Conservation (phyloP, 2,797 vertebrate species). For the Eremophila alpestris region DNA sequence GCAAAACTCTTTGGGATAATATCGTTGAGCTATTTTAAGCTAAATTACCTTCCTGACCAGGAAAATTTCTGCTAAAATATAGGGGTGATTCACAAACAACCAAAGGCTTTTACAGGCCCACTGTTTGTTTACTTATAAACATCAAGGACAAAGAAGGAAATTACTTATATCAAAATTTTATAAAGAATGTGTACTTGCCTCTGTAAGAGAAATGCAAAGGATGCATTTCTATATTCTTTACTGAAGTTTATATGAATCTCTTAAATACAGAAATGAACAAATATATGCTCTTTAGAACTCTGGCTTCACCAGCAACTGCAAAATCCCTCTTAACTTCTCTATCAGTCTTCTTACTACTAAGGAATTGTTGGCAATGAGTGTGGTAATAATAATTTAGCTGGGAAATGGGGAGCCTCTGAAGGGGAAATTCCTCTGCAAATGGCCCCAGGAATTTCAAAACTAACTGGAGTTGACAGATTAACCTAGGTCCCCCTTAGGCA, state of each 20-base stretch:
- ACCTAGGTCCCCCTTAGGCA: slow-evolving; percentile 47
- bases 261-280: background rate
- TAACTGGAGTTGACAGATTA: slow-evolving; percentile 64
- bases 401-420: background rate
- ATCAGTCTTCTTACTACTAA: background rate
- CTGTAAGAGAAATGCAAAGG: background rate
- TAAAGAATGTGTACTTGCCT: background rate
- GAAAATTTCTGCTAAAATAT: background rate
- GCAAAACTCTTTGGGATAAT: background rate
- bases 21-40: background rate
- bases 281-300: background rate
- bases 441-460: slow-evolving; percentile 41
- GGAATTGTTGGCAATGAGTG: background rate
- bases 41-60: background rate
- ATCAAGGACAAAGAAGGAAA: background rate
- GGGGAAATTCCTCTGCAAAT: slow-evolving; percentile 50
- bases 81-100: background rate
- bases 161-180: background rate
- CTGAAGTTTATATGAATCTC: background rate
- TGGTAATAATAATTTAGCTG: background rate
- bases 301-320: background rate
- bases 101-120: background rate
- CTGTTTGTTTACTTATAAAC: background rate
- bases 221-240: background rate
- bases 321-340: background rate